These are phyloP conservation scores for Xylocopa sonorina DNA, from an alignment of 1,140 invertebrate species.

Conservation along the genomic window DNA sequence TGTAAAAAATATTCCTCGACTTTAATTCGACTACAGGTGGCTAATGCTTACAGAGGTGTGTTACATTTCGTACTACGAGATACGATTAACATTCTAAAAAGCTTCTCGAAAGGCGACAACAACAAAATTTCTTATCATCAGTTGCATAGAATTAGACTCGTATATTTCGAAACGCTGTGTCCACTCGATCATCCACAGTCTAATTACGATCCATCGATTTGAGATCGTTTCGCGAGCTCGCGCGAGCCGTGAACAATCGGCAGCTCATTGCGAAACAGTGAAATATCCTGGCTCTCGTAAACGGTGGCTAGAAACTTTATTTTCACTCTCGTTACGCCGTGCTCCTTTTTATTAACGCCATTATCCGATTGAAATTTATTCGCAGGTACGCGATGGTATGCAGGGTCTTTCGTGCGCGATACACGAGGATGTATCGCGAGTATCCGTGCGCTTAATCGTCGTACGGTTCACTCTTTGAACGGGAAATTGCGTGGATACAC, in stretches of 20 bases:
- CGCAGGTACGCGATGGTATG: too few relatives aligned
- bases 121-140: too few relatives aligned
- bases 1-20: constrained; percentile 2
- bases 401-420: too few relatives aligned
- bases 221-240: neutral
- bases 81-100: too few relatives aligned
- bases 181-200: neutral
- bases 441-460: too few relatives aligned
- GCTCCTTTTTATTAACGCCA: neutral
- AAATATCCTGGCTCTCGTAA: constrained; percentile 9
- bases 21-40: neutral
- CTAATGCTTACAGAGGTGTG: neutral
- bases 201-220: neutral
- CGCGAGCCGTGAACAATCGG: constrained; percentile 19
- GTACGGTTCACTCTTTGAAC: constrained; percentile 78
- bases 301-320: constrained; percentile 7
- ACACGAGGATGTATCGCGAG: too few relatives aligned
- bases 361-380: neutral
- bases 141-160: too few relatives aligned
- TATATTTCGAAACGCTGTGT: neutral
- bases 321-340: constrained; percentile 7
- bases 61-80: too few relatives aligned
- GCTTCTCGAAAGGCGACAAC: too few relatives aligned
- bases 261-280: constrained; percentile 9
- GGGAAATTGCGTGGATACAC: constrained; percentile 81